These are phyloP conservation scores for Masnerella sp. DNA, from an alignment of 2,888 invertebrate species.

Conservation along the genomic window DNA sequence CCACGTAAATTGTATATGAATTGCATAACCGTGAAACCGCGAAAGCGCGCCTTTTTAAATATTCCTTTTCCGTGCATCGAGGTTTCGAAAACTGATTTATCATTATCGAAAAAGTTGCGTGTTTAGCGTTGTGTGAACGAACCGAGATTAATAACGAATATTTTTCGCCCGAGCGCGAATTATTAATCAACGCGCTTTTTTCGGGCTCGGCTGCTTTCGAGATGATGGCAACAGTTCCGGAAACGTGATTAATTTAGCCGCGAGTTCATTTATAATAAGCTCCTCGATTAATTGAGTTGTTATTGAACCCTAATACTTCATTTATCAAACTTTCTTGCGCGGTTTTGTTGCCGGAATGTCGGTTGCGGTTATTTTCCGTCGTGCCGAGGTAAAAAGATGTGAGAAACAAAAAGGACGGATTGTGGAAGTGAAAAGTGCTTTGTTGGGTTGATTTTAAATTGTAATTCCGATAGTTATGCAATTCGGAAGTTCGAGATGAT, in stretches of 20 bases:
- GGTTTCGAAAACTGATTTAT: conserved; percentile 10
- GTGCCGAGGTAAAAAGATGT: too few relatives aligned
- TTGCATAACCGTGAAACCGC: too few relatives aligned
- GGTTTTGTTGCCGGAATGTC: too few relatives aligned
- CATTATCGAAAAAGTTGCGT: background rate
- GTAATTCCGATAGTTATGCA: too few relatives aligned
- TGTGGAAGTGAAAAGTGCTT: too few relatives aligned
- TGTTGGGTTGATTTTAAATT: too few relatives aligned
- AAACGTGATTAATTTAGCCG: conserved; percentile 17
- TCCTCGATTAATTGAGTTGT: conserved; percentile 27
- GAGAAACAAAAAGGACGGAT: too few relatives aligned
- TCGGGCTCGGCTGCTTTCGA: conserved; percentile 3
- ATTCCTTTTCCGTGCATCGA: too few relatives aligned
- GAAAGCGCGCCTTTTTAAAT: background rate
- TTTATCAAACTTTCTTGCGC: conserved; percentile 37
- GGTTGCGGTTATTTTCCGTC: too few relatives aligned
- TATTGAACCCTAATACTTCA: conserved; percentile 17
- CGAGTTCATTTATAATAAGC: conserved; percentile 19
- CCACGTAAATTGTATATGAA: too few relatives aligned
- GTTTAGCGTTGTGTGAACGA: conserved; percentile 29
- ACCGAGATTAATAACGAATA: conserved; percentile 30
- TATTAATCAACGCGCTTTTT: conserved; percentile 21
- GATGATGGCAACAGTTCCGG: conserved; percentile 38
- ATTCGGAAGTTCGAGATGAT: too few relatives aligned
- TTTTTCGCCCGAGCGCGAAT: background rate